Evolutionary conservation across 2,797 vertebrate species (phyloP).

Genomic region (Pogoniulus pusillus): DNA sequence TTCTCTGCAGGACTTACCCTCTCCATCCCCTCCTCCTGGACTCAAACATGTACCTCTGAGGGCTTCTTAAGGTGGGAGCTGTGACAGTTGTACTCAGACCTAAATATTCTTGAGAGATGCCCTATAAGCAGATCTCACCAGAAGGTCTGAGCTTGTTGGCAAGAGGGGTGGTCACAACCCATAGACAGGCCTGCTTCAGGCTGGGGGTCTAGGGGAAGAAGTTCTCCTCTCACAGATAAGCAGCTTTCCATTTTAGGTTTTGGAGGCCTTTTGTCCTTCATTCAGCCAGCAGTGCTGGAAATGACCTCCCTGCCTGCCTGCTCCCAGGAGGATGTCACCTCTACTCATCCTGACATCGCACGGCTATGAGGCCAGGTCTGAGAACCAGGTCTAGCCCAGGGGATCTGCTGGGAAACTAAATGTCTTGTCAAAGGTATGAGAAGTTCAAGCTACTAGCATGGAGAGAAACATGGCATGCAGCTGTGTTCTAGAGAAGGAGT

Average conservation of each 20-base stretch:
- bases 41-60: neutral
- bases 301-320: neutral
- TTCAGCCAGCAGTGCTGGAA: neutral
- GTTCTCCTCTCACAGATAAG: neutral
- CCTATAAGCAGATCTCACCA: neutral
- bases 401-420: neutral
- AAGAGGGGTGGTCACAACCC: neutral
- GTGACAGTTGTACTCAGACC: neutral
- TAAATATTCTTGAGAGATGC: neutral
- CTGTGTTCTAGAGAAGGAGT: neutral
- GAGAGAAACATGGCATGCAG: neutral
- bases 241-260: neutral
- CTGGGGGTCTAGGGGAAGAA: neutral
- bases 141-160: neutral
- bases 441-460: neutral
- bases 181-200: neutral
- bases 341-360: neutral
- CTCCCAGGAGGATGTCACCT: accelerated
- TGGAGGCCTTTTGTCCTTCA: neutral
- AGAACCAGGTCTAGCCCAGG: neutral
- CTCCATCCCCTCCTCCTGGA: neutral
- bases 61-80: neutral
- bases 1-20: neutral
- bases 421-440: neutral
- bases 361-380: neutral